Evolutionary conservation across 2,113 vertebrate genomes (phyloP), one percentile per base, ranked within the genome.

Genomic region (Nipponia nippon): DNA sequence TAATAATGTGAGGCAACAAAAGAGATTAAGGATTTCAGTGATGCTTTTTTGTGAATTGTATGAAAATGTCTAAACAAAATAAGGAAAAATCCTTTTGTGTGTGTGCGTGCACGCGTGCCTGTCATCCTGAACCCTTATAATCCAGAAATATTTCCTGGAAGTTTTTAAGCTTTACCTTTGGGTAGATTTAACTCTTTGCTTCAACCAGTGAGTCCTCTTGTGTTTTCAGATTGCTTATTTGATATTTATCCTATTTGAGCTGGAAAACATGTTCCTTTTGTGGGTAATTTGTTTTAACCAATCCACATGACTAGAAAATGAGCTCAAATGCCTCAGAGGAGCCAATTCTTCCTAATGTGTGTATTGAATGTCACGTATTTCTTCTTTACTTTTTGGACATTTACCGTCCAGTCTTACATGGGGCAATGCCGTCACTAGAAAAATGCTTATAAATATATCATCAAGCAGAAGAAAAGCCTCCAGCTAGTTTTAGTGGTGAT

Each of bases 401-500:
- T 90, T 91, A 62, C 87, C 53, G 65, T 78, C 78, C 90, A 85
- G 47, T 55, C 66, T 65, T 56, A 61, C 1, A 38, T 3, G 38
- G 56, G 44, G 56, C 56, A 58, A 38, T 42, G 61, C 40, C 0
- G 0, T 58, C 55, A 81, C 59, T 71, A 78, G 87, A 63, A 81
- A 78, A 93, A 87, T 79, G 42, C 38, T 85, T 90, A 36, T 59
- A 75, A 90, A 87, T 58, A 66, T 96, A 40, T 49, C 53, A 69
- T 87, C 93, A 82, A 85, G 70, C 56, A 91, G 73, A 82, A 91
- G 78, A 96, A 96, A 96, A 96, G 90, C 93, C 95, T 94, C 78
- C 66, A 94, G 92, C 93, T 65, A 87, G 36, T 75, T 88, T 91
- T 94, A 87, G 87, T 81, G 81, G n/a, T 63, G 63, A 76, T 91